Base-by-base conservation (phyloP, 2,113 vertebrate species). In the Cynoglossus semilaevis region DNA sequence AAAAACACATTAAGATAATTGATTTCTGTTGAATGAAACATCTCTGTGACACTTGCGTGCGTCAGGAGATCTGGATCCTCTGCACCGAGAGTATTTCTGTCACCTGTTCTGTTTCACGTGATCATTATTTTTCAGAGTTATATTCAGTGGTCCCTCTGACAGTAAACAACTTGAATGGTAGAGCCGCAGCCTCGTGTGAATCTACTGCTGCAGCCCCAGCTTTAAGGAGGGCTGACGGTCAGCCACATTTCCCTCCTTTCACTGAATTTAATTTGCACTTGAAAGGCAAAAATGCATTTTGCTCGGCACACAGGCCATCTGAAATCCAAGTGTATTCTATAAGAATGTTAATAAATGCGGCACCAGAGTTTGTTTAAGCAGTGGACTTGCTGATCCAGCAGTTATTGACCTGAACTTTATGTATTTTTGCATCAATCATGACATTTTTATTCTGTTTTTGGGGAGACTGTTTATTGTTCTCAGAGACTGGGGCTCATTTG, bases 111-210 rank as follows among this genome's bases (percentile, higher is more conserved):
- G 22, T 6, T 29, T 29, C 22, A 29, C 12, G 37, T 11, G 12
- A 7, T 11, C 9, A 11, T 2, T 38, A 10, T 38, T 38, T 10
- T 38, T 38, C 12, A 38, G 42, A 48, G 40, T 38, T 43, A 58
- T 62, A 49, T 73, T 40, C 48, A 65, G 48, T 54, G 59, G 77
- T 75, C 52, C 64, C 67, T 58, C 47, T 67, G 48, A 48, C 78
- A 72, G 76, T 59, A 70, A 70, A 66, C 11, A 52, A 62, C 15
- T 16, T 14, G 9, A 63, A 52, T 56, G 47, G 37, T n/a, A 46
- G 42, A 45, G 43, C 19, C 18, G 60, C 60, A 60, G 50, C 41
- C 55, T 67, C 69, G 52, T 60, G 69, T 65, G 36, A 38, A 71
- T 70, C 72, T 41, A 51, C 41, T 56, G 60, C 50, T 53, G 12